A percentile compares a stretch with the other conserved stretches of the same genome.
Evolutionary conservation across 2,113 vertebrate genomes (phyloP).

Genomic region (Cyanistes caeruleus): DNA sequence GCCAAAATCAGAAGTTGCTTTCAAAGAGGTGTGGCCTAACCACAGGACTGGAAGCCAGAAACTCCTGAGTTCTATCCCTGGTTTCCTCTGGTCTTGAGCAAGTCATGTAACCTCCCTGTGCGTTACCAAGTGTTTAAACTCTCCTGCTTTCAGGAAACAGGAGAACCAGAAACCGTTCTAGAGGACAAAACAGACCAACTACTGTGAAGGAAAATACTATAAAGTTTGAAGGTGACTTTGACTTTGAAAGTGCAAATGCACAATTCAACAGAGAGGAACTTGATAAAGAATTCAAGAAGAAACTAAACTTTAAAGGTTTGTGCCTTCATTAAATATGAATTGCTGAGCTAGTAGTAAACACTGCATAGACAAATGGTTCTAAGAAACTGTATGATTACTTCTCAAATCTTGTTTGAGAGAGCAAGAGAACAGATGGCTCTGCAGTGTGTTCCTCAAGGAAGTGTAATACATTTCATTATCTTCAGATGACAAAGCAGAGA

Average conservation of each 20-base stretch:
- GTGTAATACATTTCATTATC: constrained; percentile 13
- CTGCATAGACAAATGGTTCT: not conserved
- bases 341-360: constrained; percentile 3
- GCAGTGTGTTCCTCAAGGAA: not conserved
- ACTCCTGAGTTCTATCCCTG: constrained; percentile 17
- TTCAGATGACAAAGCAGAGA: constrained; percentile 80
- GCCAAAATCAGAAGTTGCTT: constrained; percentile 5
- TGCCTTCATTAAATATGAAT: constrained; percentile 23
- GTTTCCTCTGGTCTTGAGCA: constrained; percentile 33
- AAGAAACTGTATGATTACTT: constrained; percentile 9
- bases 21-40: constrained; percentile 25
- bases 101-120: not conserved
- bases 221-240: constrained; percentile 96
- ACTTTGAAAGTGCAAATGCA: constrained; percentile 96
- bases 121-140: constrained; percentile 30
- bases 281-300: constrained; percentile 85
- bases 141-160: constrained; percentile 79
- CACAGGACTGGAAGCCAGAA: constrained; percentile 30
- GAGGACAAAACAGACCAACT: constrained; percentile 85
- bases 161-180: constrained; percentile 85
- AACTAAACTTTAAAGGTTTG: constrained; percentile 85
- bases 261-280: constrained; percentile 93
- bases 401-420: constrained; percentile 28
- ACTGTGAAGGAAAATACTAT: constrained; percentile 84
- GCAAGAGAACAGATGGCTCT: constrained; percentile 33